Evolutionary conservation across 2,888 invertebrate species (phyloP), one percentile per base, ranked within the genome.

Genomic region (Cinara cedri): DNA sequence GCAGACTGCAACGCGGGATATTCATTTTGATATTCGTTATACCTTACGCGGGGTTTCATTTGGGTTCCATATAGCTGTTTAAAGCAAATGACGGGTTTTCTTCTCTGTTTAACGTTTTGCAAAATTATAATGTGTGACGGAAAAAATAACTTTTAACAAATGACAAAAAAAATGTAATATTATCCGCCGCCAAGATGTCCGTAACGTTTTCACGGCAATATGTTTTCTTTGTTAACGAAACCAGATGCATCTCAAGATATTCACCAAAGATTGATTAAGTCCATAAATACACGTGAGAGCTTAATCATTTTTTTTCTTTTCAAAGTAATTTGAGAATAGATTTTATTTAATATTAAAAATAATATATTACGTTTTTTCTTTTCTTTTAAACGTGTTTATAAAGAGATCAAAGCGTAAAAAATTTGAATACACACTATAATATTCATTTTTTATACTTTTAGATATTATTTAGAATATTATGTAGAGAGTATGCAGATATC

Each of bases 141-240:
- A 42, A 21, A 71, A 55, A 71, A 71, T 55, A 55, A 71, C 54
- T 71, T 71, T 71, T 44, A 55, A 55, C 42, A 71, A 55, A 71
- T 55, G 16, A 44, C 55, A 55, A 13, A n/a, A 4, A n/a, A 14
- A 21, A 21, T 10, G 10, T 71, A 71, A 71, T 71, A 55, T 44
- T 71, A 44, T 21, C 55, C 44, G 6, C 34, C 34, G 34, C 3
- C 3, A 16, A 55, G 55, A 71, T 16, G 55, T 55, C 44, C n/a
- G n/a, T n/a, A 34, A 34, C 34, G 34, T 34, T 34, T 34, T 34
- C 34, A 34, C 34, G 6, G 6, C 6, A 6, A n/a, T n/a, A 6
- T 42, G 55, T 42, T 71, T 42, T 34, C 42, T 71, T 71, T 71
- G 21, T 55, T 55, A 42, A 44, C 21, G 21, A 55, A 71, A 34